A percentile compares a stretch with the other conserved stretches of the same genome.
These are phyloP conservation scores for Psilopogon haemacephalus DNA, from an alignment of 2,113 vertebrate genomes.

Conservation along the genomic window DNA sequence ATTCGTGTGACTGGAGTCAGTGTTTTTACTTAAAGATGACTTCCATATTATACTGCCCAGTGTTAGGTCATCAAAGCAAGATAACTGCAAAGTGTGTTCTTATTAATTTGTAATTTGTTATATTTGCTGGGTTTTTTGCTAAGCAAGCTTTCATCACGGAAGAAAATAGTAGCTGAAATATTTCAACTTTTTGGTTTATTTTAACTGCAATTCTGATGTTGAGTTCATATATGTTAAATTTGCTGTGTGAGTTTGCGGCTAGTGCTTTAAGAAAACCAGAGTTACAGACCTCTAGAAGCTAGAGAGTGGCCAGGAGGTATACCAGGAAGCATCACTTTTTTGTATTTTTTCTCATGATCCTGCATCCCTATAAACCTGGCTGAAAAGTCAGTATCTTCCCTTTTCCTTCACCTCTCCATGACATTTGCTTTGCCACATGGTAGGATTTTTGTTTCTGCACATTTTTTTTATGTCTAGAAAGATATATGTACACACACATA, in stretches of 20 bases:
- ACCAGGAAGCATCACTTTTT: too few relatives aligned
- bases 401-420: too few relatives aligned
- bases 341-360: too few relatives aligned
- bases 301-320: too few relatives aligned
- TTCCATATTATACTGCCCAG: constrained; percentile 43
- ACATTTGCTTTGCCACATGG: neutral
- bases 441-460: neutral
- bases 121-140: constrained; percentile 35
- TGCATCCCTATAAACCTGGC: too few relatives aligned
- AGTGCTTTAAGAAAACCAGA: too few relatives aligned
- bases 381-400: too few relatives aligned
- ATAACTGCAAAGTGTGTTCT: neutral
- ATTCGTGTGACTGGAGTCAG: constrained; percentile 40
- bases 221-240: neutral
- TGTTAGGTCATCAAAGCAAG: constrained; percentile 45
- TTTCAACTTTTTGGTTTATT: neutral
- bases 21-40: constrained; percentile 56
- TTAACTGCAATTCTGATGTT: neutral
- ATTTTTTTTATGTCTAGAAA: neutral
- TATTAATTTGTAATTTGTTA: constrained; percentile 57
- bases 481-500: neutral
- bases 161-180: neutral
- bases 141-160: constrained; percentile 14
- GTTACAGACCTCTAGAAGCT: too few relatives aligned
- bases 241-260: neutral